Base-by-base conservation (phyloP, 2,113 vertebrate species). In the Datnioides undecimradiatus region DNA sequence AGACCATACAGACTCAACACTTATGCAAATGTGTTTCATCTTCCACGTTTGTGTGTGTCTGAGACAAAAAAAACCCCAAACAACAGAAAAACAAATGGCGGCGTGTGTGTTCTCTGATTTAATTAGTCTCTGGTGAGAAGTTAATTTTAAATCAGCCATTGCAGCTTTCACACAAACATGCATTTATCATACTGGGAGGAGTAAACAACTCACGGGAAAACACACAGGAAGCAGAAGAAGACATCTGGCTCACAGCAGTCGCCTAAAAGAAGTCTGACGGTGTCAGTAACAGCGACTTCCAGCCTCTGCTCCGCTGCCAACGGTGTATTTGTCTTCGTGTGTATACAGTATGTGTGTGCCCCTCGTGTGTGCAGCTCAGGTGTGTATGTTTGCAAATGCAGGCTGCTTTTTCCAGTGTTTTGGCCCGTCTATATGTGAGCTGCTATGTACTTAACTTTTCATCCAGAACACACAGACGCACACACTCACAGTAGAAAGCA, bases 111-210 rank as follows among this genome's bases (percentile, higher is more conserved):
- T 78, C 62, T 63, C 11, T 9, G 38, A 70, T 65, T 68, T 60
- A 72, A 83, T 86, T 52, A 49, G 72, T 73, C 84, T 64, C 73
- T 76, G 74, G 75, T 52, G 87, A 66, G n/a, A 36, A 63, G 81
- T 63, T 82, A 27, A 76, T 86, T 82, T 82, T 77, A 84, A 70
- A 77, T 82, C 41, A 59, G 62, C 48, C 59, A 79, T 78, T 71
- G 74, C 16, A 62, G 82, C 67, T 72, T 81, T 80, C 63, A 77
- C 68, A 80, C 71, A 90, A 89, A 89, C 77, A 85, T 64, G 66
- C 64, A 87, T 65, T 86, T 38, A 83, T 72, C 75, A 64, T 51
- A 51, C 69, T 51, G 25, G 21, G 51, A 60, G 69, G 64, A 65
- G 70, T 68, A 85, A 88, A 87, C 70, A 87, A 62, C 21, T 58